Percentiles rank a stretch among this genome's conserved stretches.
Evolutionary conservation across 2,888 invertebrate genomes (phyloP).

Genomic region (Campopleginae sp.): DNA sequence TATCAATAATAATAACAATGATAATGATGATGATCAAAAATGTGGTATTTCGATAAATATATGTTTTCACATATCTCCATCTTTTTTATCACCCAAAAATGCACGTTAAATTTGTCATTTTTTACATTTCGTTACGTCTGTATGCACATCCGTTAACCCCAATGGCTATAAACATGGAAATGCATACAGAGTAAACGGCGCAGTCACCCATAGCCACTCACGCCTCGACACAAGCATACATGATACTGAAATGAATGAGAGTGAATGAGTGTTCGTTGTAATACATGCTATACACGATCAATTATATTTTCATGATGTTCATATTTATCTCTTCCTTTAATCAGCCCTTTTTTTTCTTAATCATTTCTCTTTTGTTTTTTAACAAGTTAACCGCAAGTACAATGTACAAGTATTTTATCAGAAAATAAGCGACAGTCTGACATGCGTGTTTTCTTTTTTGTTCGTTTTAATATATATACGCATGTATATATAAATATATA

Average conservation of each 20-base stretch:
- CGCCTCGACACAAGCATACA: neutral
- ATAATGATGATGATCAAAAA: slow-evolving; percentile 55
- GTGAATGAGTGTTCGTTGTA: slow-evolving; percentile 77
- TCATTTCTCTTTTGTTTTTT: slow-evolving; percentile 20
- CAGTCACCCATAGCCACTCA: neutral
- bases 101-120: slow-evolving; percentile 41
- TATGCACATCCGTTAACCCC: slow-evolving; percentile 25
- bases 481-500: slow-evolving; percentile 52
- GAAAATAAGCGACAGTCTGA: slow-evolving; percentile 81
- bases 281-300: slow-evolving; percentile 71
- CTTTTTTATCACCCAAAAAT: slow-evolving; percentile 36
- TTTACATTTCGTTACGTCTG: slow-evolving; percentile 11
- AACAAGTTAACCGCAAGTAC: slow-evolving; percentile 70
- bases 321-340: slow-evolving; percentile 47
- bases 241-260: slow-evolving; percentile 47
- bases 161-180: neutral
- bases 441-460: slow-evolving; percentile 70
- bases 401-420: slow-evolving; percentile 78
- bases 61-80: neutral
- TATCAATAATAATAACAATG: slow-evolving; percentile 61
- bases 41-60: slow-evolving; percentile 41
- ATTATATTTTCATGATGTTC: slow-evolving; percentile 62
- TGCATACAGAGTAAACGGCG: neutral
- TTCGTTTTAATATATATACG: slow-evolving; percentile 60
- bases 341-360: slow-evolving; percentile 19